Evolutionary conservation across 2,113 vertebrate genomes (phyloP).

Genomic region (Anser brachyrhynchus): DNA sequence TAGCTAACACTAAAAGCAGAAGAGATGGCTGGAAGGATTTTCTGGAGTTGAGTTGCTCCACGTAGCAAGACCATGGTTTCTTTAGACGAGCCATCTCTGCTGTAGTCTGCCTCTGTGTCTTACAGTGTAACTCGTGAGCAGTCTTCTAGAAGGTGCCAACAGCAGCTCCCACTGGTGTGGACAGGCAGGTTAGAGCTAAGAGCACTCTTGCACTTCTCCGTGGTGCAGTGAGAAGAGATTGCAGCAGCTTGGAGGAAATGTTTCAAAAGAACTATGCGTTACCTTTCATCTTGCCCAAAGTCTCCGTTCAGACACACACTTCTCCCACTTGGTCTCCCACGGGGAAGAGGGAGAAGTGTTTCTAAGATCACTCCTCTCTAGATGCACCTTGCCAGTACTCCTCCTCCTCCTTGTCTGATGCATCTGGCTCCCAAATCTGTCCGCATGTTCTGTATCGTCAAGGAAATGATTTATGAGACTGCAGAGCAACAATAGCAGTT

Average conservation of each 20-base stretch:
- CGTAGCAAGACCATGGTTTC: neutral
- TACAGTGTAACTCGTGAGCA: accelerated
- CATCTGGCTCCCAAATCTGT: neutral
- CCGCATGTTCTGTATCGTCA: accelerated
- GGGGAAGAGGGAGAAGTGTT: accelerated
- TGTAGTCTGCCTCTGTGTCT: accelerated
- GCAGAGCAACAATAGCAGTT: neutral
- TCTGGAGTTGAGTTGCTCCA: neutral
- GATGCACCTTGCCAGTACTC: neutral
- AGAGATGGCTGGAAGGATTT: neutral
- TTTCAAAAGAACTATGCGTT: neutral
- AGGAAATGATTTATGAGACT: neutral
- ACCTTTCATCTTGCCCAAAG: neutral
- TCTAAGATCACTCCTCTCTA: neutral
- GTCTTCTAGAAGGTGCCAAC: neutral
- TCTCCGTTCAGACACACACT: neutral
- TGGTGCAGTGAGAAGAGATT: neutral
- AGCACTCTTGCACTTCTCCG: neutral
- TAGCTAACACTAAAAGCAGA: neutral
- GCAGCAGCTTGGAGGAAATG: neutral
- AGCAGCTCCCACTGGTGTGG: neutral
- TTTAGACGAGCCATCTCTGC: neutral
- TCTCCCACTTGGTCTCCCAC: neutral
- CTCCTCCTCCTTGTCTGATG: neutral
- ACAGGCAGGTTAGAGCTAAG: neutral